Evolutionary conservation across 2,797 vertebrate species (phyloP), one percentile per base, ranked within the genome.

Genomic region (Emydoidea blandingii): DNA sequence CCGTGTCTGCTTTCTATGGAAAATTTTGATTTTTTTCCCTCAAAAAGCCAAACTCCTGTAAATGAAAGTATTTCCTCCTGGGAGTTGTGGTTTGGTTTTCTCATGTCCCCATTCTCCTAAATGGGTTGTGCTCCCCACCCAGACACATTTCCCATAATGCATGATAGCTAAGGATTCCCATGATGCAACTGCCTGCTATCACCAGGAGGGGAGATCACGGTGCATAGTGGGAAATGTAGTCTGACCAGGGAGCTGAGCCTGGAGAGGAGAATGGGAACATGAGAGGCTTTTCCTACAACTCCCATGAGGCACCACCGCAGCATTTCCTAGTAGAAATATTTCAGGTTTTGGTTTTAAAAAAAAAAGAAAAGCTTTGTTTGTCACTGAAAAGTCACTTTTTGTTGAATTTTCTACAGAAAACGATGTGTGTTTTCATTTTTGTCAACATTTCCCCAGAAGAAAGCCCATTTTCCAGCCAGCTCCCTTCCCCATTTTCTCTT

Each of bases 111-210:
- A 0, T 83, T 93, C 86, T 85, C 34, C 19, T 81, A 49, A 49
- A 49, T 12, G 6, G 10, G 23, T 54, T 78, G 56, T 56, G 72
- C 52, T 80, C 44, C 49, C n/a, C 11, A 8, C 44, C n/a, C 23
- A 81, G 79, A 79, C 93, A 90, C 82, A 90, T 7, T 59, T 81
- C 25, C 34, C 47, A 72, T 8, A 65, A 59, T 94, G 44, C 74
- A 87, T 59, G 68, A 57, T 81, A 1, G 16, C 23, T 5, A 12
- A 21, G 31, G 37, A 41, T 11, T 50, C 57, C 57, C 65, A 93
- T 76, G 47, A 52, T 78, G 57, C 83, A 68, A 68, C 47, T 81
- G 21, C 12, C 96, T 90, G 78, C 78, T 41, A 19, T 92, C 76
- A 37, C 49, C 7, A 18, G 8, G 23, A 25, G 79, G 79, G 88